Evolutionary conservation across 2,113 vertebrate species (phyloP).

Genomic region (Colius striatus): DNA sequence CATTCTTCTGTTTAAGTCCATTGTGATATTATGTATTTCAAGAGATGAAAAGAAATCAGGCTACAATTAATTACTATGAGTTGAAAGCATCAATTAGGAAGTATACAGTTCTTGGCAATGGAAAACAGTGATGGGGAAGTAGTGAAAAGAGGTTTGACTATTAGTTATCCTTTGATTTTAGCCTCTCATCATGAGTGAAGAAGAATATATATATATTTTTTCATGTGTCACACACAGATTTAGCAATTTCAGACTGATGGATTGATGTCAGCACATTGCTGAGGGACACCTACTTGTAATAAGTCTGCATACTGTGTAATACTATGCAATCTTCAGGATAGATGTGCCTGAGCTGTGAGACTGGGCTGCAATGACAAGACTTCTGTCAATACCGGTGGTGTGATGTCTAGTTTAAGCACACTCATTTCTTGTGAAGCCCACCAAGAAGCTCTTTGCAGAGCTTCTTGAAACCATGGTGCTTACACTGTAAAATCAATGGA

Average conservation of each 20-base stretch:
- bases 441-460: accelerated
- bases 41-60: conserved; percentile 68
- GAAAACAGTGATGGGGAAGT: neutral
- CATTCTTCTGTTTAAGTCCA: neutral
- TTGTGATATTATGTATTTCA: conserved; percentile 47
- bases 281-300: neutral
- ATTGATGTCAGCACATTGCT: neutral
- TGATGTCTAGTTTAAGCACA: accelerated
- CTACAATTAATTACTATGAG: conserved; percentile 84
- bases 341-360: neutral
- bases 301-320: accelerated
- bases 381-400: accelerated
- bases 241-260: neutral
- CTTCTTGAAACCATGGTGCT: accelerated
- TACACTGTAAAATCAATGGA: neutral
- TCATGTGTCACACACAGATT: accelerated
- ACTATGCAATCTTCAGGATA: accelerated
- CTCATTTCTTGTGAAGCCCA: accelerated
- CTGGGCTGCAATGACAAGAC: accelerated
- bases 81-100: conserved; percentile 80
- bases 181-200: neutral
- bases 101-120: neutral
- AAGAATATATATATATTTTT: neutral
- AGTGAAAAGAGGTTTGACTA: neutral
- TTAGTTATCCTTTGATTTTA: neutral